phyloP scores from a whole-genome alignment of 2,797 vertebrate genomes.

The Bradypodion pumilum region DNA sequence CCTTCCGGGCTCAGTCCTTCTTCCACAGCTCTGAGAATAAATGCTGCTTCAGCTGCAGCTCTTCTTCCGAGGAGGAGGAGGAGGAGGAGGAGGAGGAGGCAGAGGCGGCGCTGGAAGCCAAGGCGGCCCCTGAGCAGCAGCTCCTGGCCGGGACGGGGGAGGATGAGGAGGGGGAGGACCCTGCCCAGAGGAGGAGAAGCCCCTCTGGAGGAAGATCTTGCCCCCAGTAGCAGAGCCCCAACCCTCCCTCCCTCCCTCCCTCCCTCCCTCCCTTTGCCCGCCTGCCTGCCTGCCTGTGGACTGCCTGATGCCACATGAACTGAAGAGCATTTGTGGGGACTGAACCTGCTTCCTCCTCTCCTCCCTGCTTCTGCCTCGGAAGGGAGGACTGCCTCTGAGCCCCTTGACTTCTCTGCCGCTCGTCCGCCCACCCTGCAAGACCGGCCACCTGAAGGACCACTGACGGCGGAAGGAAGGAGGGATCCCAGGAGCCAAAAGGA shows the following conservation, averaged over 20 bases:
- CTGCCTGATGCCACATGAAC: constrained; percentile 59
- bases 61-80: too few relatives aligned
- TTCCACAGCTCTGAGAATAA: constrained; percentile 68
- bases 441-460: too few relatives aligned
- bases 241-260: too few relatives aligned
- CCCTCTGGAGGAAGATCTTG: background rate
- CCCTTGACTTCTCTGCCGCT: too few relatives aligned
- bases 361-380: too few relatives aligned
- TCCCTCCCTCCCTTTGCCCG: background rate
- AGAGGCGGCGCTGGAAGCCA: constrained; percentile 18
- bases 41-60: constrained; percentile 21
- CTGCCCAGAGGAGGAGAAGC: too few relatives aligned
- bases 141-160: fast-evolving
- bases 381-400: too few relatives aligned
- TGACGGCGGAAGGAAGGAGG: too few relatives aligned
- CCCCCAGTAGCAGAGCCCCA: background rate
- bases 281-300: constrained; percentile 9
- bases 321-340: background rate
- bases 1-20: constrained; percentile 77
- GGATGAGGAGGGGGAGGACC: background rate
- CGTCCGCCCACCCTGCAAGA: too few relatives aligned
- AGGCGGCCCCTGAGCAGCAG: constrained; percentile 29
- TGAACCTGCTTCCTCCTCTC: fast-evolving
- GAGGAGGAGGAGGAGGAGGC: too few relatives aligned
- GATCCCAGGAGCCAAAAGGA: too few relatives aligned